Percentiles rank a stretch among this genome's conserved stretches.
Conservation (phyloP, 2,888 invertebrate species). For the Drosophila greeni region DNA sequence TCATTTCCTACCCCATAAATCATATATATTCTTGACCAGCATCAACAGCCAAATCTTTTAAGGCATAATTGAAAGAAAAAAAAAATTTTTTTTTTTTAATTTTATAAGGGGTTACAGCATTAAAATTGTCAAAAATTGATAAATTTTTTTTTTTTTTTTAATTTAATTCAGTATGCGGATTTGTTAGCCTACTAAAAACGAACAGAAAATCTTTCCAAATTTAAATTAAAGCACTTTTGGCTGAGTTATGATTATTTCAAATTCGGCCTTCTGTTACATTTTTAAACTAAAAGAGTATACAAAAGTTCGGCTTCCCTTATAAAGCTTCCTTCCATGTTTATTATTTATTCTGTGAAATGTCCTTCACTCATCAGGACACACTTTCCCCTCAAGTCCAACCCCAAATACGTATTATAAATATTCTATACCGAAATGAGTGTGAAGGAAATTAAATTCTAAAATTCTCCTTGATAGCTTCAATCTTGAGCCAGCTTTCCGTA, state of each 20-base stretch:
- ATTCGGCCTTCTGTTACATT: too few species aligned
- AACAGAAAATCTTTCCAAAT: not conserved
- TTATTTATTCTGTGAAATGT: constrained; percentile 2
- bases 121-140: too few species aligned
- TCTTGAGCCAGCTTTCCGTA: constrained; percentile 11
- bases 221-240: not conserved
- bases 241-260: not conserved
- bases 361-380: constrained; percentile 1
- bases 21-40: too few species aligned
- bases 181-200: not conserved
- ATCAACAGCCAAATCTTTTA: too few species aligned
- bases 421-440: not conserved
- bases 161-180: not conserved
- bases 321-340: not conserved
- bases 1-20: too few species aligned
- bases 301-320: not conserved
- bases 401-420: constrained; percentile 6
- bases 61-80: too few species aligned
- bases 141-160: too few species aligned
- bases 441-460: constrained; percentile 5
- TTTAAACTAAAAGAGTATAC: not conserved
- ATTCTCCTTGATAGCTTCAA: constrained; percentile 3
- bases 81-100: too few species aligned
- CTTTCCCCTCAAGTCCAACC: not conserved
- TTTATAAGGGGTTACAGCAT: too few species aligned